Base-by-base conservation (phyloP, 2,797 vertebrate species). In the Pogonophryne albipinna region DNA sequence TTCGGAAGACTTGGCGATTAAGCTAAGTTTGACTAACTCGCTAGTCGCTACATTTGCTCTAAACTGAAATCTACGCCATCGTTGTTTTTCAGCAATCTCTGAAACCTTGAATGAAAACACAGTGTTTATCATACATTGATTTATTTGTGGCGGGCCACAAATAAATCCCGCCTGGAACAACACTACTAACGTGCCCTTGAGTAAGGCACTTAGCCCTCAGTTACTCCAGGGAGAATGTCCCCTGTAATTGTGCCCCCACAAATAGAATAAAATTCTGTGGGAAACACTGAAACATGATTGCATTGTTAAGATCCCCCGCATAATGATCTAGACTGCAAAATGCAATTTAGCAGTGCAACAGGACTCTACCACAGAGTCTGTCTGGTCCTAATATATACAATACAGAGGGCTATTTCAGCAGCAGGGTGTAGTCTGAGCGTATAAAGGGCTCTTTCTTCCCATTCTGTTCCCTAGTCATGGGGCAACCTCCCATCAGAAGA, bases 391-490 rank as follows among this genome's bases (percentile, higher is more conserved):
- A 61, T 73, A 69, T 74, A 76, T 63, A 70, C 0, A 66, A 79
- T 16, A 38, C 34, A 65, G 45, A 4, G 67, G 52, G 12, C 61
- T 31, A 57, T 75, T 78, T 71, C 44, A 77, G 55, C 41, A 59
- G 63, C 2, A 46, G 20, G 9, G 45, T 61, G 52, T 63, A 59
- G 64, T 78, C 51, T 49, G 45, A 55, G 67, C 15, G 12, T 60
- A 86, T 80, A 83, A 85, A 76, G 60, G 60, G 34, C 67, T 75
- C 77, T 86, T 86, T 89, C 61, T 84, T 84, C 49, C 8, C 9
- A 46, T 45, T 72, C 56, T 67, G 59, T 59, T 66, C 46, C 31
- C 49, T 6, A 67, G 83, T 87, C 82, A 88, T 83, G 82, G 42
- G 83, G 82, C 63, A 72, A 64, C 34, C 27, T 51, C 73, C 73